Conservation (phyloP, 1,140 invertebrate genomes). For the Ylistrum balloti region DNA sequence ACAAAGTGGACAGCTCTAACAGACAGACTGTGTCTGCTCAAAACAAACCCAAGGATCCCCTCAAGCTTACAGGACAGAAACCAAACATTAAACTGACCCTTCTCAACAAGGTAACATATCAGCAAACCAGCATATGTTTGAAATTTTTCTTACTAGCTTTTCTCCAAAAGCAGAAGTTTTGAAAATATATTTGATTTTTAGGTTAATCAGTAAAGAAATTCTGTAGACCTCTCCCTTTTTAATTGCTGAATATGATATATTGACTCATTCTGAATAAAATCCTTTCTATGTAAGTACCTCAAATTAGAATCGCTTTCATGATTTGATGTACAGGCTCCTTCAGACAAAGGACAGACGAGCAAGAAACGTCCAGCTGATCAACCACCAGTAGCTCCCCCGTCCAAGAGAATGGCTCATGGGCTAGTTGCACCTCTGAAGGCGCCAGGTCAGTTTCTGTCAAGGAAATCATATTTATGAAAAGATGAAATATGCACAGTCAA, state of each 20-base stretch:
- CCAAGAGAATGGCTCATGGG: not conserved
- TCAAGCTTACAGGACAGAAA: constrained; percentile 85
- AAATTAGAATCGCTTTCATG: not conserved
- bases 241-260: no score
- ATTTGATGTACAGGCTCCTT: not conserved
- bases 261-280: no score
- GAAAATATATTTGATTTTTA: no score
- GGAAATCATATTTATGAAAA: no score
- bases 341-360: not conserved
- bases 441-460: not conserved
- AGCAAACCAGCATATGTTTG: no score
- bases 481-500: no score
- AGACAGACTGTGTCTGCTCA: constrained; percentile 45
- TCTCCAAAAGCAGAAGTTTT: no score
- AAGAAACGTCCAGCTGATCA: constrained; percentile 10
- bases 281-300: no score
- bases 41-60: constrained; percentile 73
- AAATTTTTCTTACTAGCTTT: no score
- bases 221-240: no score
- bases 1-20: constrained; percentile 45
- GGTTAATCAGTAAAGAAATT: no score
- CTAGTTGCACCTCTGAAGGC: not conserved
- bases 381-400: not conserved
- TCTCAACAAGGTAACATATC: constrained; percentile 50
- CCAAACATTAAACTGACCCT: constrained; percentile 89